These are phyloP conservation scores for Octopus sinensis DNA, from an alignment of 1,140 invertebrate genomes.

Conservation along the genomic window DNA sequence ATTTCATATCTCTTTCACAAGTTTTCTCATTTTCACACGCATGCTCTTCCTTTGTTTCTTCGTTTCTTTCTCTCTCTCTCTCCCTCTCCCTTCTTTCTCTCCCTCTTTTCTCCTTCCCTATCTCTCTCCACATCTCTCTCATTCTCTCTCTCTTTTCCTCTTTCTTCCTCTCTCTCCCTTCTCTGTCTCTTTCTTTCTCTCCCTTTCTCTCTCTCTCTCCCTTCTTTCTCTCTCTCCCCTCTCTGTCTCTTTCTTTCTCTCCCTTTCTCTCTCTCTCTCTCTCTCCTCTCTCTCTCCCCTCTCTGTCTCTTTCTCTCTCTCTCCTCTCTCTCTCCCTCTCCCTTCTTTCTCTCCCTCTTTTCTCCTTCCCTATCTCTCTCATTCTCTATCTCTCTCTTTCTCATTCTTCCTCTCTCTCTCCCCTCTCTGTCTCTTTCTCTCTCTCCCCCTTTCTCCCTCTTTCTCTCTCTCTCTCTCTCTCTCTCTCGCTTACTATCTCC, in stretches of 20 bases:
- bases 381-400: not conserved
- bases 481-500: not conserved
- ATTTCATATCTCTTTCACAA: not conserved
- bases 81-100: not conserved
- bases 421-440: not conserved
- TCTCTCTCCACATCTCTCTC: not conserved
- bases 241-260: no score
- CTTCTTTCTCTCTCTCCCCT: no score
- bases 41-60: not conserved
- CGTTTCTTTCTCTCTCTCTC: not conserved
- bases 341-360: not conserved
- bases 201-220: not conserved
- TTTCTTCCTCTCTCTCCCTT: not conserved
- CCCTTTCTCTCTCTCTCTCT: no score
- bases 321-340: no score
- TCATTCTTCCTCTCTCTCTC: not conserved
- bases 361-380: not conserved
- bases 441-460: not conserved
- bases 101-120: not conserved
- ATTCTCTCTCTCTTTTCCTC: not conserved
- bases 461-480: not conserved
- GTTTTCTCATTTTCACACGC: not conserved
- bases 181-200: not conserved
- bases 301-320: no score
- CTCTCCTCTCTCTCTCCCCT: no score